Conservation (phyloP, 2,797 vertebrate genomes). For the Chaunax sp. region DNA sequence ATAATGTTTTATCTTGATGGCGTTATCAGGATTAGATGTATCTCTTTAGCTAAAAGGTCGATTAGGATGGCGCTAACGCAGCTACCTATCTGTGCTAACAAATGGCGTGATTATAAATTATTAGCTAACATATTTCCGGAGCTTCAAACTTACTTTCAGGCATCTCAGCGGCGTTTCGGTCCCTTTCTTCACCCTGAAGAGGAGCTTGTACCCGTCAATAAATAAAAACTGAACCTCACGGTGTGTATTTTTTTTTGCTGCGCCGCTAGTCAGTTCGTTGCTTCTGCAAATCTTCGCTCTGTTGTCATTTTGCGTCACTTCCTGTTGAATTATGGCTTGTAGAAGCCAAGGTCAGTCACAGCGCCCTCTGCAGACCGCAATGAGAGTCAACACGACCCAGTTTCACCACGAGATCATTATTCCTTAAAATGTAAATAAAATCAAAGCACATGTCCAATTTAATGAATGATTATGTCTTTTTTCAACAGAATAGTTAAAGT, state of each 20-base stretch:
- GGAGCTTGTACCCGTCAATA: not conserved
- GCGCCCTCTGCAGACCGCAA: constrained; percentile 1
- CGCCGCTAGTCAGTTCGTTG: not conserved
- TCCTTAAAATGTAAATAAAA: not conserved
- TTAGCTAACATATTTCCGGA: not conserved
- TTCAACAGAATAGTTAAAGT: no score
- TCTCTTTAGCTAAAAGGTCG: no score
- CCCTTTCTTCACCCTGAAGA: not conserved
- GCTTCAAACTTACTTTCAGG: constrained; percentile 62
- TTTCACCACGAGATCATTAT: no score
- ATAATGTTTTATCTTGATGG: not conserved
- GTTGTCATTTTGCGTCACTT: constrained; percentile 12
- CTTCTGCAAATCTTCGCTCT: not conserved
- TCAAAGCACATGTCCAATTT: not conserved
- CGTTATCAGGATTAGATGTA: not conserved
- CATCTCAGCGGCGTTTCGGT: constrained; percentile 37
- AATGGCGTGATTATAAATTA: not conserved
- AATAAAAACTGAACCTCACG: not conserved
- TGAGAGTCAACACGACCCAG: not conserved
- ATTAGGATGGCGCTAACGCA: not conserved
- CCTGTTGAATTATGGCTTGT: not conserved
- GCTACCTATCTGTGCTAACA: not conserved
- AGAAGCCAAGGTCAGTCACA: not conserved
- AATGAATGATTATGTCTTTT: not conserved
- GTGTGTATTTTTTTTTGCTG: not conserved